Evolutionary conservation across 2,797 vertebrate species (phyloP), one percentile per base, ranked within the genome.

Genomic region (Argyrosomus regius): DNA sequence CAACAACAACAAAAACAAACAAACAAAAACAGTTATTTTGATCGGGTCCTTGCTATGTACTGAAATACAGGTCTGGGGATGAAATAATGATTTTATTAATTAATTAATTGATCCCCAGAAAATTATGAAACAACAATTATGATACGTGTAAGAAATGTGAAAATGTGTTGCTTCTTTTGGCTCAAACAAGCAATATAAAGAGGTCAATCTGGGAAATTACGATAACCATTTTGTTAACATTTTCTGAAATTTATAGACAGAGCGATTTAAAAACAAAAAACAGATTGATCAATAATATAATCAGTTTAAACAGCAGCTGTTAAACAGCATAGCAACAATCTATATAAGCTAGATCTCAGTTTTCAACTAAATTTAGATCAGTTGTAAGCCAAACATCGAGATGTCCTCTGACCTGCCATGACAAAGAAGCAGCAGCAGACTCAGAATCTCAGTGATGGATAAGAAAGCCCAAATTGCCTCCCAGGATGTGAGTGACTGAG

Each of bases 401-500:
- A 16, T 50, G 20, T 22, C 26, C 16, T 35, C 26, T 50, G 63
- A 16, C 20, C 35, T 22, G 35, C 13, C 43, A 64, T 14, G 16
- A 45, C 46, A 20, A 45, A 11, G 17, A 16, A 43, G 49, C 49
- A 43, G 45, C 56, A 49, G 54, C 9, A 67, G 52, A 59, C 56
- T 46, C 35, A 59, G 24, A 53, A 28, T 52, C 63, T 62, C 62
- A 67, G 22, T 20, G 20, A 39, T 59, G 28, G 13, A 71, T 49
- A 46, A 62, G 18, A 53, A 53, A 16, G 57, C 61, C 53, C 14
- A 62, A 22, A 69, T 2, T 72, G 43, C 2, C 28, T 75, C 59
- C 46, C 45, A 57, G 56, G 41, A 70, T 64, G 61, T 52, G 49
- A 62, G 49, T 45, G 63, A 50, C 43, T 45, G 46, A 48, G 12